Evolutionary conservation across 2,113 vertebrate species (phyloP), one percentile per base, ranked within the genome.

Genomic region (Dissostichus mawsoni): DNA sequence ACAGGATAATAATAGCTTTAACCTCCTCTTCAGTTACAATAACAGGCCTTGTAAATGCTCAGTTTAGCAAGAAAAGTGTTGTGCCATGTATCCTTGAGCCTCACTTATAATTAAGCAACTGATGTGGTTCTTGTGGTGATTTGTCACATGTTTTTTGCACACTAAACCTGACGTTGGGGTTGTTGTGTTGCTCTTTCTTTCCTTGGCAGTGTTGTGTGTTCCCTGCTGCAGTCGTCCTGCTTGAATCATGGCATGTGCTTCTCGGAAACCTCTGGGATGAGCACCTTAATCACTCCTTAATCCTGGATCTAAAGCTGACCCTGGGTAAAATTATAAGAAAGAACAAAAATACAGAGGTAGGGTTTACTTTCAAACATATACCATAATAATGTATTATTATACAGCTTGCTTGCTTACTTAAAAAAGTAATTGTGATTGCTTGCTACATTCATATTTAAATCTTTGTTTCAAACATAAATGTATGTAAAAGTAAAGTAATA

Each of bases 131-230:
- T 58, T 81, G 68, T 17, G 45, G 57, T 71, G 51, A 61, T 78
- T 61, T 53, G 53, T 53, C 58, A 51, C 76, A 45, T 53, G 16
- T 69, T 64, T 61, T 72, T 61, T 58, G 23, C 44, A 25, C 36
- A 12, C 13, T 78, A 44, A 86, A 61, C 8, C 10, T 70, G 78
- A 70, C 64, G 52, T 71, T 68, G 64, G 23, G 62, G 29, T 59
- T 62, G 61, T 63, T 74, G 18, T 80, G n/a, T 68, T 50, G 48
- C 51, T 81, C 66, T 11, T 1, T 25, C 41, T 53, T 65, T 66
- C 53, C 81, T 47, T 71, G 63, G n/a, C 86, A 96, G 95, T 96
- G 95, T 71, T 95, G 95, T 67, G 92, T 95, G 70, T 91, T 94
- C 75, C 88, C 89, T 33, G 91, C 93, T 80, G 94, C 94, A 48